These are phyloP conservation scores for Dicyrtomina minuta DNA, from an alignment of 2,888 invertebrate species.

Conservation along the genomic window DNA sequence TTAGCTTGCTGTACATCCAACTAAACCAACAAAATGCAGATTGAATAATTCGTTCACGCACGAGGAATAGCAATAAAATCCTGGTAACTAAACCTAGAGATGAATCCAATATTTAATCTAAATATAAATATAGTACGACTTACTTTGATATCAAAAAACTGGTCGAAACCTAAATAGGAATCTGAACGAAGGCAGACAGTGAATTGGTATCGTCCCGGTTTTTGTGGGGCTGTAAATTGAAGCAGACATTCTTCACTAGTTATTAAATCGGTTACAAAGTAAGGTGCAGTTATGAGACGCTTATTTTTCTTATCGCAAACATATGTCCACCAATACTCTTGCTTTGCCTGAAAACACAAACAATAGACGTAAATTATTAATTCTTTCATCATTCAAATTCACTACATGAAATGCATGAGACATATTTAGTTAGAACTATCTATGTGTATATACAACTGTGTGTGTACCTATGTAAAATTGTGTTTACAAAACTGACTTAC, in stretches of 20 bases:
- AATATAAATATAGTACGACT: too few relatives aligned
- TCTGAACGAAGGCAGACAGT: constrained; percentile 92
- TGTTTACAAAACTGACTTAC: too few relatives aligned
- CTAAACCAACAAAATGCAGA: constrained; percentile 57
- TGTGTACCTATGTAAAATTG: too few relatives aligned
- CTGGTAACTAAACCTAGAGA: not conserved
- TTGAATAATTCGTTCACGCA: too few relatives aligned
- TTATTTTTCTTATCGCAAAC: constrained; percentile 92
- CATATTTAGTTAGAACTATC: too few relatives aligned
- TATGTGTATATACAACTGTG: too few relatives aligned
- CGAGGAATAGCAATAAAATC: constrained; percentile 11
- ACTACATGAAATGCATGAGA: too few relatives aligned
- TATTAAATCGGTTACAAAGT: constrained; percentile 89
- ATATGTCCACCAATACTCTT: constrained; percentile 99
- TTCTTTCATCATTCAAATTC: not conserved
- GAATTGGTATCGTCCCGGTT: constrained; percentile 89
- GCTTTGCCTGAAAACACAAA: constrained; percentile 70
- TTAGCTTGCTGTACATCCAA: constrained; percentile 96
- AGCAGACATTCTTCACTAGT: constrained; percentile 88
- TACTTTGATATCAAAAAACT: constrained; percentile 87
- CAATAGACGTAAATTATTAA: constrained; percentile 5
- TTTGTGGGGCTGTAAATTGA: constrained; percentile 93
- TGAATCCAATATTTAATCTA: too few relatives aligned
- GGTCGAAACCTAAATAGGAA: constrained; percentile 96
- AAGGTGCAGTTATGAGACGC: constrained; percentile 87